These are phyloP conservation scores for Drosophila sechellia DNA, from an alignment of 1,140 invertebrate genomes.

Conservation along the genomic window DNA sequence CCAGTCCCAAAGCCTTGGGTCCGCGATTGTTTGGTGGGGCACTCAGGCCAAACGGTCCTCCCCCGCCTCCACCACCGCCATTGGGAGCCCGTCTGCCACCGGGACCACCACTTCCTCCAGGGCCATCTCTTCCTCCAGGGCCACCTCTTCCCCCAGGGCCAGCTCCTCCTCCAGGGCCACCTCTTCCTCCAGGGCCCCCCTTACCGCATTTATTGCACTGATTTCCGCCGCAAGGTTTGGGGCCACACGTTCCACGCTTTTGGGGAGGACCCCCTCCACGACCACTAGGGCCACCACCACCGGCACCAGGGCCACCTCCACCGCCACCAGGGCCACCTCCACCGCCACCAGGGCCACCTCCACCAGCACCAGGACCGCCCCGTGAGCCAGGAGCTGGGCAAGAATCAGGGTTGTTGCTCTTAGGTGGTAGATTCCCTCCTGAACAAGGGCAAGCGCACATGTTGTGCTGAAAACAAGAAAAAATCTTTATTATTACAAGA, in stretches of 20 bases:
- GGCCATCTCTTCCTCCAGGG: background rate
- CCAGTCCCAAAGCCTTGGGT: constrained; percentile 26
- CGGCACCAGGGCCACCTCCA: background rate
- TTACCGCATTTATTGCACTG: constrained; percentile 15
- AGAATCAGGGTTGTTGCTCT: background rate
- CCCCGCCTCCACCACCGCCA: background rate
- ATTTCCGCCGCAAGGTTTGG: constrained; percentile 18
- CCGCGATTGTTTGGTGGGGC: constrained; percentile 32
- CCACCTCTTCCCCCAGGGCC: background rate
- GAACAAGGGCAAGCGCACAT: constrained; percentile 40
- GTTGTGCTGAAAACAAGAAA: background rate
- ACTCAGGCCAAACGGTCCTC: background rate
- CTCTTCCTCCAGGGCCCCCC: background rate
- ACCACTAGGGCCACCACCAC: background rate
- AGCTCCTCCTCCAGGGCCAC: background rate
- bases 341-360: background rate
- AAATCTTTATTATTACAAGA: too few species aligned
- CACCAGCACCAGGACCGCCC: background rate
- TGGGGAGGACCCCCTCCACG: background rate
- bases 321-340: background rate
- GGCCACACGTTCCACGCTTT: constrained; percentile 21
- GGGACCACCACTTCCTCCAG: background rate
- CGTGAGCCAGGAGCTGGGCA: background rate
- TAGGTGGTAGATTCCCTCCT: background rate
- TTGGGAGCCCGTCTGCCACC: background rate